These are phyloP conservation scores for Drosophila subobscura DNA, from an alignment of 1,140 invertebrate genomes.

Conservation along the genomic window DNA sequence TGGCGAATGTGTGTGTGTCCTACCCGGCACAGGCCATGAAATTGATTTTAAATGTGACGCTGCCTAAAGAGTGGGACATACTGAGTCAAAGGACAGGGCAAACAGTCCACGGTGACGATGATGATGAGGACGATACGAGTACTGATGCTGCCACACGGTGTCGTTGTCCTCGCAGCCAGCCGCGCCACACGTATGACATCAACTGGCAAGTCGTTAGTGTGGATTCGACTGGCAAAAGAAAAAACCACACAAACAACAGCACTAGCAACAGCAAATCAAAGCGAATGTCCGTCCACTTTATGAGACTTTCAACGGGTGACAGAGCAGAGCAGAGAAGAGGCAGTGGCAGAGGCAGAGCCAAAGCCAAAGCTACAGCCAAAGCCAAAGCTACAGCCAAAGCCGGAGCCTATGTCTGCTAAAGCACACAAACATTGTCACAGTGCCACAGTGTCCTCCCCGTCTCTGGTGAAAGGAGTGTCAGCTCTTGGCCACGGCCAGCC, in stretches of 20 bases:
- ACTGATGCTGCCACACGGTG: slow-evolving; percentile 25
- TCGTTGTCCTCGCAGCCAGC: slow-evolving; percentile 53
- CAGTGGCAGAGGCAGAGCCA: no score
- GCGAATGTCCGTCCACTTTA: slow-evolving; percentile 79
- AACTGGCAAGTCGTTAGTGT: slow-evolving; percentile 74
- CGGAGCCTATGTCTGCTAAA: slow-evolving; percentile 22
- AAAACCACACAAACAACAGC: slow-evolving; percentile 47
- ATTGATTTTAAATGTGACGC: slow-evolving; percentile 78
- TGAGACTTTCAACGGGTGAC: slow-evolving; percentile 58
- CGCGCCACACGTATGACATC: slow-evolving; percentile 63
- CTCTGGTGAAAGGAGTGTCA: slow-evolving; percentile 59
- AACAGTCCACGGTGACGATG: slow-evolving; percentile 41
- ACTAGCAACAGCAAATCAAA: slow-evolving; percentile 66
- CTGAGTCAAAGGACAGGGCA: slow-evolving; percentile 27
- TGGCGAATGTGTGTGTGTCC: slow-evolving; percentile 13
- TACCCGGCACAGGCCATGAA: slow-evolving; percentile 47
- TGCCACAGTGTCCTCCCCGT: not conserved
- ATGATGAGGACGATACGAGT: slow-evolving; percentile 18
- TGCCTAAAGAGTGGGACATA: slow-evolving; percentile 47
- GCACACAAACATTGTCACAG: slow-evolving; percentile 20
- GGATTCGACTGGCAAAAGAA: slow-evolving; percentile 55
- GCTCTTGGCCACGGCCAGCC: slow-evolving; percentile 68
- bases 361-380: no score
- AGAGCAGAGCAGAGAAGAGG: no score
- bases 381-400: no score